These are phyloP conservation scores for Zenarchopterus dispar DNA, from an alignment of 2,797 vertebrate genomes.

Conservation along the genomic window DNA sequence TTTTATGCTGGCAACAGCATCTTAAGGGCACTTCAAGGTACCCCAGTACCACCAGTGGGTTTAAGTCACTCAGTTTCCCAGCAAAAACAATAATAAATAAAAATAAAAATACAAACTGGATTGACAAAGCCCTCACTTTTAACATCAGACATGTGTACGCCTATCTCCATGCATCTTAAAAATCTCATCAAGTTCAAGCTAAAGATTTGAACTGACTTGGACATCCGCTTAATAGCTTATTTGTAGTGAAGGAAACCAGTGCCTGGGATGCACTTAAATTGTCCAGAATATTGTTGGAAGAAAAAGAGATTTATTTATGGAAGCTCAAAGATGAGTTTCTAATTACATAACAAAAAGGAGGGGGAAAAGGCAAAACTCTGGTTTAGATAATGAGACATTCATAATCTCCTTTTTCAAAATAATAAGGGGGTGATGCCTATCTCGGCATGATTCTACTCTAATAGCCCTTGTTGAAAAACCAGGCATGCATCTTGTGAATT, in stretches of 20 bases:
- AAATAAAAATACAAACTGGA: too few relatives aligned
- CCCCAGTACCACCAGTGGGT: slow-evolving; percentile 28
- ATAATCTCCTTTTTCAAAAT: background rate
- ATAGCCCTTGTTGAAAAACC: slow-evolving; percentile 65
- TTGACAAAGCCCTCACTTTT: slow-evolving; percentile 15
- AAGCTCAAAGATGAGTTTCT: slow-evolving; percentile 22
- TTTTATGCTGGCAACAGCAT: slow-evolving; percentile 25
- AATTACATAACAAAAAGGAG: background rate
- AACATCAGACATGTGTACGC: background rate
- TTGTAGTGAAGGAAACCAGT: slow-evolving; percentile 8
- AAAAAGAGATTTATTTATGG: background rate
- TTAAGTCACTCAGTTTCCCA: slow-evolving; percentile 18
- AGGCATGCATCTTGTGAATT: slow-evolving; percentile 24
- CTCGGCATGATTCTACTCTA: slow-evolving; percentile 26
- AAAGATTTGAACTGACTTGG: slow-evolving; percentile 14
- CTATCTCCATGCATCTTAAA: background rate
- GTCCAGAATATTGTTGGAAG: slow-evolving; percentile 9
- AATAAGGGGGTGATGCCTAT: slow-evolving; percentile 20
- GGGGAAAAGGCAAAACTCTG: slow-evolving; percentile 5
- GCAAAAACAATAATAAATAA: too few relatives aligned
- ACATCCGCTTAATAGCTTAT: slow-evolving; percentile 37
- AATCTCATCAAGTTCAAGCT: slow-evolving; percentile 4
- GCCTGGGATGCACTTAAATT: slow-evolving; percentile 6
- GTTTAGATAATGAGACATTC: slow-evolving; percentile 22
- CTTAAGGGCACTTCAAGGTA: slow-evolving; percentile 51